Base-by-base conservation (phyloP, 2,797 vertebrate genomes). In the Sebastes kiyomatsui region DNA sequence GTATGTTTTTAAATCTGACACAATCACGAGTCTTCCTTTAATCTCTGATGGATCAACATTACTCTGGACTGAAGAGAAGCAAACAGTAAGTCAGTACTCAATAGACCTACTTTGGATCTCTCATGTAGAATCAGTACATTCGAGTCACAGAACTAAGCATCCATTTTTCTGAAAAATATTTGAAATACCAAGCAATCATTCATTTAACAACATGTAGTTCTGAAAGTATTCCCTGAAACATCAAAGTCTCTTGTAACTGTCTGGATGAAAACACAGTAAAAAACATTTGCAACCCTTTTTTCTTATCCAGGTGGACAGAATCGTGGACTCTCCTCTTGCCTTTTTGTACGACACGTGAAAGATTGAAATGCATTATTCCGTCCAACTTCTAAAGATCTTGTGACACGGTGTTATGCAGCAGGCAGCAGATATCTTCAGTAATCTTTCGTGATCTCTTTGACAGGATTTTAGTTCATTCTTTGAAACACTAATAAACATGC, bases 381-480 rank as follows among this genome's bases (percentile, higher is more conserved):
- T 35, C 13, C 7, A 60, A 30, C 18, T 32, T 1, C 27, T 60
- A 55, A 67, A 76, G 16, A 35, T 54, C 60, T 2, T 56, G 3
- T 58, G 56, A 75, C 20, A 69, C n/a, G 20, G 3, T 72, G 13
- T 49, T 12, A 42, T 61, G 32, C 2, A 28, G 11, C 27, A 67
- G 5, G 7, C 27, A 12, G 23, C 52, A 75, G 4, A 72, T 27
- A 33, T n/a, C 16, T 23, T 49, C 7, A 81, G 14, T 23, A 23
- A 35, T 22, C 9, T n/a, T 56, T 28, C 23, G 7, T 28, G 27
- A 61, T 61, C n/a, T 58, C 27, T 58, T 16, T 67, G 4, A 64
- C 12, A 60, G 18, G 13, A n/a, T 77, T 74, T 68, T 10, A 30
- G 16, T 61, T 85, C 1, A 64, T 75, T 85, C 60, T 77, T 59